Conservation (phyloP, 2,113 vertebrate genomes). For the Dissostichus mawsoni region DNA sequence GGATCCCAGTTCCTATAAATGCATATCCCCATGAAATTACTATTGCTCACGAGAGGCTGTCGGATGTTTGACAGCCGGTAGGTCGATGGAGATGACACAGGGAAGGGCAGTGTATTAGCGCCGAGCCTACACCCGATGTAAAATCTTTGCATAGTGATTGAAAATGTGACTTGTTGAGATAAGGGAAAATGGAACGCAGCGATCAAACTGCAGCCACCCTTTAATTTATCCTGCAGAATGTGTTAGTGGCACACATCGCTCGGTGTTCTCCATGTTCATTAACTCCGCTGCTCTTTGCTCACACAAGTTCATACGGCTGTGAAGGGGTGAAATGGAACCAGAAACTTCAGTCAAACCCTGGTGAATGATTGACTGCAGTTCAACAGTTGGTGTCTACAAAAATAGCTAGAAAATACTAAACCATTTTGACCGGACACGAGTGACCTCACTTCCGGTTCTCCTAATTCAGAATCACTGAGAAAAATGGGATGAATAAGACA, state of each 20-base stretch:
- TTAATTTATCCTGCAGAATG: constrained; percentile 70
- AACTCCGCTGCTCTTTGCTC: constrained; percentile 67
- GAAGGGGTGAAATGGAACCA: constrained; percentile 21
- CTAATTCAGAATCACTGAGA: not conserved
- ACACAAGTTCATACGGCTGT: constrained; percentile 24
- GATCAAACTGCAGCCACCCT: constrained; percentile 66
- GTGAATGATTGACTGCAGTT: constrained; percentile 14
- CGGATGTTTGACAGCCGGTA: constrained; percentile 53
- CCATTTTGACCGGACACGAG: not conserved
- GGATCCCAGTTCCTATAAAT: constrained; percentile 58
- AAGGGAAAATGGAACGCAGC: constrained; percentile 66
- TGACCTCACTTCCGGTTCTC: not conserved
- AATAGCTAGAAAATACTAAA: not conserved
- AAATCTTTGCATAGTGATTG: constrained; percentile 75
- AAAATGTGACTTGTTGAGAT: constrained; percentile 81
- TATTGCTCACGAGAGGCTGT: constrained; percentile 40
- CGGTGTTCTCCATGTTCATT: constrained; percentile 62
- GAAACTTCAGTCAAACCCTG: not conserved
- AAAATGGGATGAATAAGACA: not conserved
- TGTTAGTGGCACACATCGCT: constrained; percentile 67
- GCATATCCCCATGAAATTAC: constrained; percentile 61
- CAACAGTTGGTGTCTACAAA: not conserved
- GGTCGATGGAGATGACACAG: constrained; percentile 63
- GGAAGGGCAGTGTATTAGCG: constrained; percentile 62
- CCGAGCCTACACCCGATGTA: constrained; percentile 41